phyloP scores from a whole-genome alignment of 1,140 invertebrate genomes.

The Ostrea edulis region DNA sequence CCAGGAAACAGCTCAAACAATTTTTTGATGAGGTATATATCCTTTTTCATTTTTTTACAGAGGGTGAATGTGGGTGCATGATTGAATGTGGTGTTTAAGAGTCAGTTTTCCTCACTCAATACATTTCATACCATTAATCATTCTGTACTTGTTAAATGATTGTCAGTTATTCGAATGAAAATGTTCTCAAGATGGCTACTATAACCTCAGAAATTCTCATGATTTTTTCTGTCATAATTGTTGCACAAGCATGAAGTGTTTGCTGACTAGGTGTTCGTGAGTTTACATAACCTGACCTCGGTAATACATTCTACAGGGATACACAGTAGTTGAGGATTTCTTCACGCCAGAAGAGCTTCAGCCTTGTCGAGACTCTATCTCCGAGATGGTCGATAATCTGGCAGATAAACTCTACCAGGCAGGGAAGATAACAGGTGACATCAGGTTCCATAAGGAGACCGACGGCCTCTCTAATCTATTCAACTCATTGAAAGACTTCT shows the following conservation, averaged over 20 bases:
- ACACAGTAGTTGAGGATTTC: slow-evolving; percentile 69
- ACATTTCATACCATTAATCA: not conserved
- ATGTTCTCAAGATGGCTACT: not conserved
- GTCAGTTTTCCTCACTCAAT: not conserved
- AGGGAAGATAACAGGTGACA: slow-evolving; percentile 69
- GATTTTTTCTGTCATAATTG: not conserved
- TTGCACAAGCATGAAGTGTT: too few species aligned
- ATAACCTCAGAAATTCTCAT: not conserved
- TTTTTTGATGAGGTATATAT: slow-evolving; percentile 72
- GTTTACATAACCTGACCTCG: slow-evolving; percentile 8
- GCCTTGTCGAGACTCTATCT: slow-evolving; percentile 63
- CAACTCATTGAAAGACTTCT: not conserved
- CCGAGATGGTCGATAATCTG: slow-evolving; percentile 70
- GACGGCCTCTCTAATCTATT: not conserved
- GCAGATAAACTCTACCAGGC: slow-evolving; percentile 71
- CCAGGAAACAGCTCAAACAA: slow-evolving; percentile 63
- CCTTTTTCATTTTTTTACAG: not conserved
- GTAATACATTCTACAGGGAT: slow-evolving; percentile 63
- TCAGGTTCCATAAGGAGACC: not conserved
- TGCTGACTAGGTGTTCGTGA: not conserved
- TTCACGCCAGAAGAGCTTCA: slow-evolving; percentile 71
- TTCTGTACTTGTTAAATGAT: not conserved
- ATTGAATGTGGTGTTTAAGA: not conserved
- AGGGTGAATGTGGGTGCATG: not conserved
- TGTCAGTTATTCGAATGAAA: not conserved